Evolutionary conservation across 1,140 invertebrate species (phyloP).

Genomic region (Himalopsyche phryganea): DNA sequence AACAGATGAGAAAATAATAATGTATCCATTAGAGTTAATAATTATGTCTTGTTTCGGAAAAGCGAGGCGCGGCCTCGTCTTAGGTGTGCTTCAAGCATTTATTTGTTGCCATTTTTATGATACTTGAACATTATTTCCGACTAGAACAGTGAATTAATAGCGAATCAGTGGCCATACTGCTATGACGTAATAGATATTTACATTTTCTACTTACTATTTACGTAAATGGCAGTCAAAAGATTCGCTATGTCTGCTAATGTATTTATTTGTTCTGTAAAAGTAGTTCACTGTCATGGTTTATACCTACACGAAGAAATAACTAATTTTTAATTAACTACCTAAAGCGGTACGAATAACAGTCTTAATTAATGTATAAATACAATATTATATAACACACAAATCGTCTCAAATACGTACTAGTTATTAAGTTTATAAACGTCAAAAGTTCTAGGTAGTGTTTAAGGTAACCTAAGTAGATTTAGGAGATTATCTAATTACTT

Average conservation of each 20-base stretch:
- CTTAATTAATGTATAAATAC: conserved; percentile 35
- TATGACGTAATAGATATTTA: conserved; percentile 4
- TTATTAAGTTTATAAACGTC: conserved; percentile 34
- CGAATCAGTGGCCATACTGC: conserved; percentile 1
- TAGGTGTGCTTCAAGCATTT: conserved; percentile 53
- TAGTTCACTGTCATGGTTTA: neutral
- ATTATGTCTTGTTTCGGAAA: conserved; percentile 21
- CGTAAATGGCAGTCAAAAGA: neutral
- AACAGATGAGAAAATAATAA: conserved; percentile 32
- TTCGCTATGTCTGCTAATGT: neutral
- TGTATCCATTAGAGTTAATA: conserved; percentile 32
- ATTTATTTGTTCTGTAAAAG: neutral
- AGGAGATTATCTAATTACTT: conserved; percentile 26
- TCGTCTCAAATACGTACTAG: conserved; percentile 36
- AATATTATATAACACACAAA: conserved; percentile 28
- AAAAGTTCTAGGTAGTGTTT: conserved; percentile 29
- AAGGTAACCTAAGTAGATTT: conserved; percentile 26
- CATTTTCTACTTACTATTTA: neutral
- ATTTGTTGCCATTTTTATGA: conserved; percentile 49
- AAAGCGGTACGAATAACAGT: conserved; percentile 29
- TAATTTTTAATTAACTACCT: neutral
- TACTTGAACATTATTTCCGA: conserved; percentile 6
- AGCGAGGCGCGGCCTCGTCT: conserved; percentile 3
- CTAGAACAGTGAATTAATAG: neutral
- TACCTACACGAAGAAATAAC: neutral